These are phyloP conservation scores for Macquaria australasica DNA, from an alignment of 2,113 vertebrate genomes.

Conservation along the genomic window DNA sequence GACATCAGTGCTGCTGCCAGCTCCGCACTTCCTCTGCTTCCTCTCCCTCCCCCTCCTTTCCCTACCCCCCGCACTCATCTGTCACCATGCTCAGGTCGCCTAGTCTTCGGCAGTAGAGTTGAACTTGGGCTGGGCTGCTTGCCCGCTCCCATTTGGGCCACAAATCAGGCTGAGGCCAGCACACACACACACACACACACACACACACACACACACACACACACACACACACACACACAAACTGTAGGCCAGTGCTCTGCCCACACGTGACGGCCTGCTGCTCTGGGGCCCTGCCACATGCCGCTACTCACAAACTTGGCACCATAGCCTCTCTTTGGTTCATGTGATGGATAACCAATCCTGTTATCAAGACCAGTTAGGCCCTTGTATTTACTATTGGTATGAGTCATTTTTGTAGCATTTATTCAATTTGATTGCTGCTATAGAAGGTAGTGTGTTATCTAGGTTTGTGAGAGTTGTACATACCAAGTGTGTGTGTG, in stretches of 20 bases:
- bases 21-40: conserved; percentile 61
- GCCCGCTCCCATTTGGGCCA: conserved; percentile 54
- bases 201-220: neutral
- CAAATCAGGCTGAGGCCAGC: conserved; percentile 62
- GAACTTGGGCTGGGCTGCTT: conserved; percentile 49
- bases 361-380: conserved; percentile 1
- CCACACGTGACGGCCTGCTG: conserved; percentile 58
- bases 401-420: neutral
- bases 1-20: conserved; percentile 58
- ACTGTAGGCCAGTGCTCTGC: conserved; percentile 32
- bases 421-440: conserved; percentile 5
- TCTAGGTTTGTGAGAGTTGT: conserved; percentile 13
- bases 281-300: conserved; percentile 64
- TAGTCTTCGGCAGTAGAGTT: conserved; percentile 46
- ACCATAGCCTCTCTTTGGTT: conserved; percentile 1
- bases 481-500: conserved; percentile 7
- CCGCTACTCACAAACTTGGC: conserved; percentile 54
- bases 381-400: neutral
- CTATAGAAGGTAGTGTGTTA: conserved; percentile 1
- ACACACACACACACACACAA: conserved; percentile 8
- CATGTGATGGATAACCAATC: conserved; percentile 32
- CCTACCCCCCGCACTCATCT: conserved; percentile 29
- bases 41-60: neutral
- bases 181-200: conserved; percentile 1
- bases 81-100: conserved; percentile 43